Conservation (phyloP, 2,113 vertebrate species). For the Pachypanchax playfairii region DNA sequence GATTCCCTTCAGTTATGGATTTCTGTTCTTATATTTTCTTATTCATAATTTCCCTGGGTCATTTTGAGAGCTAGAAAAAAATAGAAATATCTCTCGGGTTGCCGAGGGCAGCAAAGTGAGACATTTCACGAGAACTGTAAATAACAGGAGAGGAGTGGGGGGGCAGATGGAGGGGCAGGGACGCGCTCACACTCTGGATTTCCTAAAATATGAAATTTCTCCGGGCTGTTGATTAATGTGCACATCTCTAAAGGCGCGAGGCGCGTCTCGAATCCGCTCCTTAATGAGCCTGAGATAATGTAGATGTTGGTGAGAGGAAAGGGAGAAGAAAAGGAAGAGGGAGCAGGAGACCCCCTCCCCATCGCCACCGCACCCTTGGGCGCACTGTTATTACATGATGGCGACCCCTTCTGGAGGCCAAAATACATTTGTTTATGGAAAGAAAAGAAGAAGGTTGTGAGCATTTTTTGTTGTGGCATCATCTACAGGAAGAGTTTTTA, state of each 20-base stretch:
- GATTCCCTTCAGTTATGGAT: conserved; percentile 75
- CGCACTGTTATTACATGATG: conserved; percentile 76
- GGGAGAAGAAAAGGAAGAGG: conserved; percentile 26
- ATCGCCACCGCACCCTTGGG: conserved; percentile 55
- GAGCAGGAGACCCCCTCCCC: conserved; percentile 38
- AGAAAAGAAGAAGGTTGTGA: not conserved
- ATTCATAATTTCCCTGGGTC: conserved; percentile 57
- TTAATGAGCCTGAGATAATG: conserved; percentile 34
- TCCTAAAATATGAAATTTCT: conserved; percentile 25
- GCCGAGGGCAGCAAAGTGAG: conserved; percentile 75
- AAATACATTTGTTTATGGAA: conserved; percentile 56
- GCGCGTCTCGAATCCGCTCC: conserved; percentile 26
- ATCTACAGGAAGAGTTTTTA: not conserved
- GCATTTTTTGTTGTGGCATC: conserved; percentile 13
- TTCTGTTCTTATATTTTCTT: conserved; percentile 50
- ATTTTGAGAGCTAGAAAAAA: conserved; percentile 51
- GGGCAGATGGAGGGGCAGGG: not conserved
- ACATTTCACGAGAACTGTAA: conserved; percentile 76
- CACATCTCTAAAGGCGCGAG: conserved; percentile 20
- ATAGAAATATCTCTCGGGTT: conserved; percentile 62
- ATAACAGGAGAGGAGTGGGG: conserved; percentile 62
- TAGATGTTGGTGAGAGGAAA: conserved; percentile 36
- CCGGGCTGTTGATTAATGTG: conserved; percentile 40
- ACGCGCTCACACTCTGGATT: conserved; percentile 9
- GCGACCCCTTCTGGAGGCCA: conserved; percentile 89